Evolutionary conservation across 1,140 invertebrate genomes (phyloP), one percentile per base, ranked within the genome.

Genomic region (Hypothenemus hampei): DNA sequence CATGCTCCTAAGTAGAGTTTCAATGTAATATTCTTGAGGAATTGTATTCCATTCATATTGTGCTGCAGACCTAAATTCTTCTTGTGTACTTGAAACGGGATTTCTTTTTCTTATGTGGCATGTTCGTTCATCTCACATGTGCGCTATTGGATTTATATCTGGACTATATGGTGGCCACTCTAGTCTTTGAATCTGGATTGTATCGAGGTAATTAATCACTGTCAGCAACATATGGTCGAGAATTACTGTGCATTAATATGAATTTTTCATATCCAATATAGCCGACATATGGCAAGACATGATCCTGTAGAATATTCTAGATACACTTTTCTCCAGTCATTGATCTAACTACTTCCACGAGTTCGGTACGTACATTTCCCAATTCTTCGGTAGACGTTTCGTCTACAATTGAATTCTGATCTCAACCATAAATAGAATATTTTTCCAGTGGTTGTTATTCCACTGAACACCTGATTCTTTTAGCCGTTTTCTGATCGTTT

Each of bases 1-100:
- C 50, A 45, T 53, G 51, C 40, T 53, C 15, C 16, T 33, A 20
- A 33, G 19, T 24, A 52, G 49, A 52, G 8, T 31, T 52, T 52
- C 20, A 13, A 52, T 41, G 16, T n/a, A n/a, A n/a, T 22, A 26
- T 41, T 41, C 37, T 43, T 52, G 36, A 26, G 21, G 16, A 45
- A 52, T 52, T 20, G 11, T 11, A n/a, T 47, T 47, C 23, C 24
- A 31, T 35, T 47, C 13, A 31, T 47, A 22, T 10, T 44, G 41
- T 8, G 1, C 1, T 3, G 37, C 15, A 40, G 11, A 15, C 41
- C 21, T 16, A 22, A 23, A 13, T 21, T 5, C 11, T 45, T 45
- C 24, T 45, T 5, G 20, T 45, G 41, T 45, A 23, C 8, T 23
- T 45, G 22, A 15, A 47, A 33, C 13, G 8, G 24, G 23, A 47